Evolutionary conservation across 2,113 vertebrate species (phyloP).

Genomic region (Charina bottae): DNA sequence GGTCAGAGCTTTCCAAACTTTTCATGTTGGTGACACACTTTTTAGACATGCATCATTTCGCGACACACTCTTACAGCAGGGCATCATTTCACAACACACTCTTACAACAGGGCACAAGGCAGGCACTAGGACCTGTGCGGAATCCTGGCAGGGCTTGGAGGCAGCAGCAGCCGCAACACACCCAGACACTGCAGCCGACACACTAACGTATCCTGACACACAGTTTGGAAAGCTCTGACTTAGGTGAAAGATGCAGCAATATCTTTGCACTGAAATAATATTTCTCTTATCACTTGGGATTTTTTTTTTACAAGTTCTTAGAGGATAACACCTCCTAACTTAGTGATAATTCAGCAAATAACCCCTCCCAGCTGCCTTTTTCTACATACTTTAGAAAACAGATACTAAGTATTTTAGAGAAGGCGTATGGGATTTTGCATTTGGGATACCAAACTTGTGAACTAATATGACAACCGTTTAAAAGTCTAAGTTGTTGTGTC

Average conservation of each 20-base stretch:
- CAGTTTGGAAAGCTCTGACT: too few relatives aligned
- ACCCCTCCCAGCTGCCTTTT: neutral
- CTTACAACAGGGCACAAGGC: too few relatives aligned
- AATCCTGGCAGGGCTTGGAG: too few relatives aligned
- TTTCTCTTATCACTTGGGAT: neutral
- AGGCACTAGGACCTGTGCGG: too few relatives aligned
- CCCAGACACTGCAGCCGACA: too few relatives aligned
- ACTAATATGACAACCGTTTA: neutral
- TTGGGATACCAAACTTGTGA: neutral
- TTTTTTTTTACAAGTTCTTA: neutral
- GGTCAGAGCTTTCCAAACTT: too few relatives aligned
- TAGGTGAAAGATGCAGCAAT: neutral
- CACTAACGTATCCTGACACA: too few relatives aligned
- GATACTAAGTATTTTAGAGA: neutral
- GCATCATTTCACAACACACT: too few relatives aligned
- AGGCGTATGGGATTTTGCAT: neutral
- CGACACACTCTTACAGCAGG: too few relatives aligned
- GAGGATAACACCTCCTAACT: neutral
- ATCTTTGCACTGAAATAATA: neutral
- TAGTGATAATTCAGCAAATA: neutral
- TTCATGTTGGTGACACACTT: too few relatives aligned
- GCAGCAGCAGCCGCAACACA: too few relatives aligned
- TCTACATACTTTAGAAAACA: neutral
- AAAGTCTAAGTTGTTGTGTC: neutral
- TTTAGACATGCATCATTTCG: too few relatives aligned